A percentile compares a stretch with the other conserved stretches of the same genome.
Evolutionary conservation across 2,113 vertebrate species (phyloP).

Genomic region (Meriones unguiculatus): DNA sequence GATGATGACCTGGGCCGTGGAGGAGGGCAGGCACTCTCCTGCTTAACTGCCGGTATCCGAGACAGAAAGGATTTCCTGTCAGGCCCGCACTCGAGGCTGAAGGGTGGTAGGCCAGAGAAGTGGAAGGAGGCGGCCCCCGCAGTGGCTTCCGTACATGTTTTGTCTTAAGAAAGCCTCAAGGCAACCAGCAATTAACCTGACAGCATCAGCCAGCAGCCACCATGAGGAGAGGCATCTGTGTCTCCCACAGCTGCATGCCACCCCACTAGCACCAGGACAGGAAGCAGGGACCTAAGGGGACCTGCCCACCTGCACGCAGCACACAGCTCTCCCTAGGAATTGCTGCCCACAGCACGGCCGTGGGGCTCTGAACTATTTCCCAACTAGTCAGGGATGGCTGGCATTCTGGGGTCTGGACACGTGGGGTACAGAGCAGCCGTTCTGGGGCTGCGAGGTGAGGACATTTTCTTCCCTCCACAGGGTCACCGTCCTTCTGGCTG

Average conservation of each 20-base stretch:
- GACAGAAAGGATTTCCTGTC: not conserved
- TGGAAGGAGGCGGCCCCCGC: not conserved
- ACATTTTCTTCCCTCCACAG: not conserved
- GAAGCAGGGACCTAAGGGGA: not conserved
- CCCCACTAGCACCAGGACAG: not conserved
- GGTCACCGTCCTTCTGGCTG: not conserved
- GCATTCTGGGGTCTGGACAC: not conserved
- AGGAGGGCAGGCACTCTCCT: not conserved
- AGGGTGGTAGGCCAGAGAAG: not conserved
- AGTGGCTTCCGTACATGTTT: not conserved
- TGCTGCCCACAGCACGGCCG: accelerated
- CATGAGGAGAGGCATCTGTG: not conserved
- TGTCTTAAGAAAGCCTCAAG: slow-evolving; percentile 26
- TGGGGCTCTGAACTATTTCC: not conserved
- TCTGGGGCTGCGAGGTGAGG: not conserved
- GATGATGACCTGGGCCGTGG: not conserved
- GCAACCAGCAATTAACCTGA: slow-evolving; percentile 39
- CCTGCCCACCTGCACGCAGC: not conserved
- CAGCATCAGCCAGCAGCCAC: not conserved
- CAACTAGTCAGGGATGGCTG: not conserved
- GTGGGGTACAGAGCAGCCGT: not conserved
- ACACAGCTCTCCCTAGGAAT: not conserved
- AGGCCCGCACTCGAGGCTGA: not conserved
- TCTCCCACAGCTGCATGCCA: not conserved
- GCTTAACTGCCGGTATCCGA: not conserved